phyloP scores from a whole-genome alignment of 1,140 invertebrate species.

The Carposina sasakii region DNA sequence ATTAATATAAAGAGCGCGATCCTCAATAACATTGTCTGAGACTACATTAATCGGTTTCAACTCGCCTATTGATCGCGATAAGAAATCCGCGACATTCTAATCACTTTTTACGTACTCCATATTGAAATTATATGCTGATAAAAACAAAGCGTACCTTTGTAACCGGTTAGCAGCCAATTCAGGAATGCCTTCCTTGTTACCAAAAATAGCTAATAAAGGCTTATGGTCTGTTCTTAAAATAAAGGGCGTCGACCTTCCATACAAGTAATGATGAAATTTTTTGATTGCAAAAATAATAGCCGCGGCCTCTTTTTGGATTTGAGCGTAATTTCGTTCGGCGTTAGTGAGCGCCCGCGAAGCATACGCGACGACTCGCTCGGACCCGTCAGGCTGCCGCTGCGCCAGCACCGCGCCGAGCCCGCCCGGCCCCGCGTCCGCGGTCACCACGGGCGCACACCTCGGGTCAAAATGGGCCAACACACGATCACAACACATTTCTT shows the following conservation, averaged over 20 bases:
- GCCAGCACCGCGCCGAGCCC: conserved; percentile 6
- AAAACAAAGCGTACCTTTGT: conserved; percentile 23
- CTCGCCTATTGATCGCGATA: not conserved
- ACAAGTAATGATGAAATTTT: conserved; percentile 38
- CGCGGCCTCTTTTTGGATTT: conserved; percentile 22
- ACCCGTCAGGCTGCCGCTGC: conserved; percentile 2
- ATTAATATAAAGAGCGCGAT: not conserved
- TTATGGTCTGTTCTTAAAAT: not conserved
- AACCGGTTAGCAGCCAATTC: conserved; percentile 28
- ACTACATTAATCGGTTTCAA: not conserved
- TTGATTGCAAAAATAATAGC: conserved; percentile 24
- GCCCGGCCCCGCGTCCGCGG: conserved; percentile 13
- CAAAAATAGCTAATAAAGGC: conserved; percentile 40
- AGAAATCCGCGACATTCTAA: conserved; percentile 1
- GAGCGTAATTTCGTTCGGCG: conserved; percentile 46
- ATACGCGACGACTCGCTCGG: conserved; percentile 37
- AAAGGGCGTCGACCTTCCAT: conserved; percentile 16
- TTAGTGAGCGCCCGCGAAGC: conserved; percentile 42
- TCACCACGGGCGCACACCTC: conserved; percentile 15
- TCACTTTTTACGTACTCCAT: conserved; percentile 6
- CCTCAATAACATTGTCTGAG: not conserved
- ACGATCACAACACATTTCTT: not conserved
- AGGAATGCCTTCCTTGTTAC: not conserved
- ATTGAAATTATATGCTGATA: conserved; percentile 8
- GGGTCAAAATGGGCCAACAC: conserved; percentile 25